Percentiles rank a stretch among this genome's conserved stretches.
Evolutionary conservation across 2,888 invertebrate species (phyloP).

Genomic region (Neoitamus cyanurus): DNA sequence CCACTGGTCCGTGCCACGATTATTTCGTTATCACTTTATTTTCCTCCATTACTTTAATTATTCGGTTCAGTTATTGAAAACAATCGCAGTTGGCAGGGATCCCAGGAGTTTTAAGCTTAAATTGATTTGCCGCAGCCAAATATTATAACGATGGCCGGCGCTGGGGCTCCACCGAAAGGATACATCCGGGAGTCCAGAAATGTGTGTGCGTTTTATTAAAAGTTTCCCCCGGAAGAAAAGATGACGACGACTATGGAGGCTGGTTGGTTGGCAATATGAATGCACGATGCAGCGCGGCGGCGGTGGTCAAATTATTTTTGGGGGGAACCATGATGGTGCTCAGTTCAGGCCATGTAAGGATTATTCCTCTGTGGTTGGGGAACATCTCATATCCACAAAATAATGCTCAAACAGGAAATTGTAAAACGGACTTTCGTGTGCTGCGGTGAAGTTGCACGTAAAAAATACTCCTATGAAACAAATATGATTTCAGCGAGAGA

Average conservation of each 20-base stretch:
- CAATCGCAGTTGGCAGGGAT: conserved; percentile 29
- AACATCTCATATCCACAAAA: background rate
- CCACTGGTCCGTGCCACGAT: background rate
- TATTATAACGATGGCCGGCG: background rate
- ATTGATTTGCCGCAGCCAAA: conserved; percentile 13
- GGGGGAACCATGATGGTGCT: background rate
- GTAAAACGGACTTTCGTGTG: background rate
- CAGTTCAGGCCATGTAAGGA: background rate
- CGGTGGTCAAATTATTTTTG: background rate
- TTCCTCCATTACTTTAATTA: conserved; percentile 34
- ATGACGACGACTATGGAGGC: background rate
- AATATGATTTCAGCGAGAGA: background rate
- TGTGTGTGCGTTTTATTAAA: background rate
- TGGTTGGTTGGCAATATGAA: background rate
- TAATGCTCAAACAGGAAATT: background rate
- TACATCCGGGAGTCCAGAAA: background rate
- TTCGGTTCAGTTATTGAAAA: conserved; percentile 36
- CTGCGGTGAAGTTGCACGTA: background rate
- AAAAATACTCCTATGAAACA: background rate
- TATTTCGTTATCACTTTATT: conserved; percentile 38
- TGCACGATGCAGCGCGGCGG: background rate
- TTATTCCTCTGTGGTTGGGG: background rate
- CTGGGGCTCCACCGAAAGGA: background rate
- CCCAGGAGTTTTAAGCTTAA: conserved; percentile 29
- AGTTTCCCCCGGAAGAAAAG: background rate